These are phyloP conservation scores for Hydra vulgaris DNA, from an alignment of 30 jellyfish, hydroid and myxozoan genomes.

Conservation along the genomic window DNA sequence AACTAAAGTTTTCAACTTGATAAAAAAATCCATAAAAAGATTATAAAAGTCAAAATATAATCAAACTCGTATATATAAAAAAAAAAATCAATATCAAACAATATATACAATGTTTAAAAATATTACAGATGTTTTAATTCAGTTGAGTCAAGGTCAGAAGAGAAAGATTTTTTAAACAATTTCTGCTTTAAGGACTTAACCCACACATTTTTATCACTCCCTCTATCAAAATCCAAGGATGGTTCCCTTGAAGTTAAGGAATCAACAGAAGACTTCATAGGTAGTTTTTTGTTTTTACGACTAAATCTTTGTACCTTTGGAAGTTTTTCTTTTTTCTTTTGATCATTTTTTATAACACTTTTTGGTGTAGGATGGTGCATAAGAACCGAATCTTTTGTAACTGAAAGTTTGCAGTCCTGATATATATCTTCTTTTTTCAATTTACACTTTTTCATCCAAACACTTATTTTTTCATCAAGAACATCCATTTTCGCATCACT, in stretches of 20 bases:
- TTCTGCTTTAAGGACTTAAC: constrained; percentile 16
- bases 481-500: background rate
- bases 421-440: constrained; percentile 42
- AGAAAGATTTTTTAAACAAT: constrained; percentile 23
- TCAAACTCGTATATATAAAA: too few species aligned
- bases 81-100: too few species aligned
- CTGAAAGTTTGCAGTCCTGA: constrained; percentile 71
- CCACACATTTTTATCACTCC: constrained; percentile 26
- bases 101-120: too few species aligned
- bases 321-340: constrained; percentile 3
- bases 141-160: constrained; percentile 19
- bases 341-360: background rate
- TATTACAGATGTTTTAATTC: background rate
- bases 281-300: constrained; percentile 1
- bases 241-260: constrained; percentile 23
- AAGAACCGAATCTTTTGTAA: constrained; percentile 48
- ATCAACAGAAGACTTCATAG: constrained; percentile 14
- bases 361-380: constrained; percentile 21
- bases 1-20: too few species aligned
- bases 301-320: constrained; percentile 9
- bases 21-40: too few species aligned
- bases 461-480: constrained; percentile 4
- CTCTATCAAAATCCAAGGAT: background rate
- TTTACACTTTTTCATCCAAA: constrained; percentile 21
- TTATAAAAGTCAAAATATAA: too few species aligned